These are phyloP conservation scores for Oreocharis arfaki DNA, from an alignment of 2,113 vertebrate genomes.

Conservation along the genomic window DNA sequence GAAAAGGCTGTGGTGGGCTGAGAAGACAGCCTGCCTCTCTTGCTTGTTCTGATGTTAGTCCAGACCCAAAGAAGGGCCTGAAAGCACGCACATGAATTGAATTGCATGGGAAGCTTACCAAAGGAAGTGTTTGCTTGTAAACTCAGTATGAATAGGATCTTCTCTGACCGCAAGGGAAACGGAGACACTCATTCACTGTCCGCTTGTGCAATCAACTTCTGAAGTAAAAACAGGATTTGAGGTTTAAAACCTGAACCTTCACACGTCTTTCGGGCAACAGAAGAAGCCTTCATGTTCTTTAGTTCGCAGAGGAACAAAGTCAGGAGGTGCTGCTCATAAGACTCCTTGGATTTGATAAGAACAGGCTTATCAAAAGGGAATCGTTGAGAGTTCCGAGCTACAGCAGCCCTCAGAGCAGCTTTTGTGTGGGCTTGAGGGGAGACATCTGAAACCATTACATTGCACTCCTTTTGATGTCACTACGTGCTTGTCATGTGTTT, in stretches of 20 bases:
- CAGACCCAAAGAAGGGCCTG: not conserved
- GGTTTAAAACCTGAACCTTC: slow-evolving; percentile 47
- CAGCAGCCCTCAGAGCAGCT: not conserved
- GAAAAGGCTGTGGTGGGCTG: not conserved
- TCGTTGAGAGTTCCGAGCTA: not conserved
- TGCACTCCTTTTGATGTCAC: slow-evolving; percentile 32
- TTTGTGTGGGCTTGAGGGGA: not conserved
- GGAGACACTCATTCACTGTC: slow-evolving; percentile 41
- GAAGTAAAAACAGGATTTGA: slow-evolving; percentile 47
- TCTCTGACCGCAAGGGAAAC: slow-evolving; percentile 46
- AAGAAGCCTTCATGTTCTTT: slow-evolving; percentile 27
- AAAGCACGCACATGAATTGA: slow-evolving; percentile 1
- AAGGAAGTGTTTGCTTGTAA: slow-evolving; percentile 57
- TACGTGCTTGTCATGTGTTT: slow-evolving; percentile 9
- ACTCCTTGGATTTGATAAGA: slow-evolving; percentile 12
- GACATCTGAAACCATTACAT: slow-evolving; percentile 22
- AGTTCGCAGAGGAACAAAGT: not conserved
- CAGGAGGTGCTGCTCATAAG: slow-evolving; percentile 47
- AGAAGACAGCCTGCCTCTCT: not conserved
- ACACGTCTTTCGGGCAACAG: slow-evolving; percentile 28
- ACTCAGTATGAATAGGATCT: slow-evolving; percentile 53
- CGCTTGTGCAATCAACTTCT: slow-evolving; percentile 50
- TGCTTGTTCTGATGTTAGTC: not conserved
- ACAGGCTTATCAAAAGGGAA: not conserved
- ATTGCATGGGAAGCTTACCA: slow-evolving; percentile 41